Evolutionary conservation across 35 echinoderm and acorn worm species (phyloP), one percentile per base, ranked within the genome.

Genomic region (Apostichopus parvimensis): DNA sequence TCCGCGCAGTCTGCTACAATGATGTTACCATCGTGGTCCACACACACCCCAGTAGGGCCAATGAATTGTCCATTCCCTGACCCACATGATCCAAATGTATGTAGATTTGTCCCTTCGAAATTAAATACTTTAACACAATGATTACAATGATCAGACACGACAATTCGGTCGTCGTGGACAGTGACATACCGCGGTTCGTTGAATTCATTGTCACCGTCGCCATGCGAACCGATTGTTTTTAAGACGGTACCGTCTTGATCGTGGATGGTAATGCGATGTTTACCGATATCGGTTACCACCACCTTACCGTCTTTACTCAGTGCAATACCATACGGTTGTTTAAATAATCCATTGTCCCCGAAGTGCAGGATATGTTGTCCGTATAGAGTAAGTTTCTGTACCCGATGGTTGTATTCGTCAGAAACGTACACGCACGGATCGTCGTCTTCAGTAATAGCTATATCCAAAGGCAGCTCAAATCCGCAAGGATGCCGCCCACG

Each of bases 321-420:
- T 5, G 97, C 95, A 45, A 99, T 96, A 24, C 97, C 97, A 52
- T 99, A 99, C 13, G 97, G 97, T 90, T 99, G 97, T 62, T 99
- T 99, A 34, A 99, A 93, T 53, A 96, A 87, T 58, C 97, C 97
- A 92, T 99, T 99, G 80, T 99, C 97, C 14, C 97, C 97, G 82
- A 99, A 99, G 72, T 99, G 97, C 17, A 79, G 78, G 28, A 99
- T 91, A 84, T 99, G 95, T 54, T 96, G 91, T 15, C 97, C 97
- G 84, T 99, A 99, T 12, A 99, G 79, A 45, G 97, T 99, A 56
- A 99, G 93, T 79, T 96, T 99, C 84, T 99, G 97, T 55, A 99
- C 97, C 9, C 97, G 93, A 53, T 99, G 97, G 84, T 99, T 99
- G 93, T 99, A 99, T 66, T 99, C 97, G 83, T 99, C 97, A 0